Conservation (phyloP, 2,797 vertebrate species). For the Silurus aristotelis region DNA sequence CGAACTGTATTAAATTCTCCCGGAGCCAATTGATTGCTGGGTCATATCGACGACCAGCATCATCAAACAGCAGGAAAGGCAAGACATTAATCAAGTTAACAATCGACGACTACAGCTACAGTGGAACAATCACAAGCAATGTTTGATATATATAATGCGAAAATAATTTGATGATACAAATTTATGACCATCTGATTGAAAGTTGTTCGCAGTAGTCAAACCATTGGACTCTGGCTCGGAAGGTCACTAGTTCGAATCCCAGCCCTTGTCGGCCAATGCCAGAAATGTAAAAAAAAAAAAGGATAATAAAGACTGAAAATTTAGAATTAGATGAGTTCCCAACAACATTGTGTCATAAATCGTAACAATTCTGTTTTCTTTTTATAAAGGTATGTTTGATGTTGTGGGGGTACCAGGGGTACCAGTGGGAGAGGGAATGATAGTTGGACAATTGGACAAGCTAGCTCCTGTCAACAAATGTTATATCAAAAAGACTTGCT, state of each 20-base stretch:
- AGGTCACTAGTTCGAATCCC: too few species aligned
- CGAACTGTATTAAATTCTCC: conserved; percentile 11
- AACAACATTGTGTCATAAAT: not conserved
- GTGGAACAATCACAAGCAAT: not conserved
- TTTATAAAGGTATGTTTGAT: too few species aligned
- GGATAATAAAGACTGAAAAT: not conserved
- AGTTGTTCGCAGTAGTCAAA: too few species aligned
- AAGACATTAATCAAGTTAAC: conserved; percentile 19
- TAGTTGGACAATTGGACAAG: too few species aligned
- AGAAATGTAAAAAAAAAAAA: not conserved
- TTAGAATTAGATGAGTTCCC: not conserved
- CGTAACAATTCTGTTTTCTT: not conserved
- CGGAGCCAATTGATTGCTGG: not conserved
- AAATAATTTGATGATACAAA: conserved; percentile 7
- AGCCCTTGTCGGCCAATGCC: too few species aligned
- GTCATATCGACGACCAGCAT: conserved; percentile 1
- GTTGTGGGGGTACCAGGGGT: too few species aligned
- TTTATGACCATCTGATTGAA: not conserved
- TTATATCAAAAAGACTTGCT: not conserved
- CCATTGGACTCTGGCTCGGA: too few species aligned
- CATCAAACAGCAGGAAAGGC: not conserved
- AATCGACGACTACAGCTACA: not conserved
- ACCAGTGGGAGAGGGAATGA: too few species aligned
- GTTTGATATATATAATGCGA: too few species aligned
- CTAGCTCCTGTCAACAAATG: not conserved